Evolutionary conservation across 2,797 vertebrate genomes (phyloP), one percentile per base, ranked within the genome.

Genomic region (Chaunax sp.): DNA sequence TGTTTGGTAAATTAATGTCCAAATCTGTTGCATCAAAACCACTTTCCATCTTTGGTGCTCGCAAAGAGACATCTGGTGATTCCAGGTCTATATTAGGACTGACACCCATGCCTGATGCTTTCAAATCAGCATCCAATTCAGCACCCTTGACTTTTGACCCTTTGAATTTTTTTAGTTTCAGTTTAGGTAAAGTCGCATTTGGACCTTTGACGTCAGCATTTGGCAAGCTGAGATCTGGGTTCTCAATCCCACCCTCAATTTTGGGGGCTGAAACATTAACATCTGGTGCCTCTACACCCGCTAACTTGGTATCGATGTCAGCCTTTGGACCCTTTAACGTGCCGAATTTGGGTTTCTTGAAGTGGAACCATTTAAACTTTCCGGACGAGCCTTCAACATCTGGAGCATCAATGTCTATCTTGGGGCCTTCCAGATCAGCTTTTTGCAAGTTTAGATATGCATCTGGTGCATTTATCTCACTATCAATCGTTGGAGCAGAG

Each of bases 321-420:
- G 61, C 46, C 30, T 90, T 87, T 44, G 63, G 75, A 60, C 64
- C 68, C 51, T 71, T 91, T 10, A 85, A 12, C 57, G 80, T 80
- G 26, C 80, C 85, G 72, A 71, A 19, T 69, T 77, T 87, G 26
- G 78, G 78, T 74, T 74, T 89, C 49, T 89, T 90, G 0, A 89
- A 25, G 5, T 7, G 83, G 6, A 86, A 56, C 82, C 69, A 82
- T 82, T 87, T 87, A 0, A 68, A 25, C 70, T 77, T 90, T 53
- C 82, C 87, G 62, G 82, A 86, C 3, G 80, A 72, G 20, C 18
- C 18, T 15, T 84, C 69, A 64, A 86, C 25, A 49, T 89, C 74
- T 71, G 85, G 80, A 47, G 40, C 9, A 50, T 85, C 15, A 8
- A 81, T 49, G 23, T 87, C 71, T 26, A 86, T 7, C 0, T 80